Percentiles rank a stretch among this genome's conserved stretches.
phyloP scores from a whole-genome alignment of 2,797 vertebrate genomes.

The Emys orbicularis region DNA sequence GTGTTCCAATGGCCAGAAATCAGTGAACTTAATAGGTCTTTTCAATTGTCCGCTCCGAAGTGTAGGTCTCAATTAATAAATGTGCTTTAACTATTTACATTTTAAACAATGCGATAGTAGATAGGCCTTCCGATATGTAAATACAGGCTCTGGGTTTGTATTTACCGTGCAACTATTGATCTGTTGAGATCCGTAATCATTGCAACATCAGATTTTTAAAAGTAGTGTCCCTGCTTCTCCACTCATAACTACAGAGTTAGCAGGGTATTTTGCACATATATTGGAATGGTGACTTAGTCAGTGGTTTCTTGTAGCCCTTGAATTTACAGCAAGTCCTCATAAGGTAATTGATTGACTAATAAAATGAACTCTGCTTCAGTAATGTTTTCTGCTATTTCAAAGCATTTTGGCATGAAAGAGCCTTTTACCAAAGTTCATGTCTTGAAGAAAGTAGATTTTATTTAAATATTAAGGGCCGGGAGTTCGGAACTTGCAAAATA shows the following conservation, averaged over 20 bases:
- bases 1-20: neutral
- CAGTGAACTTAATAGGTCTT: neutral
- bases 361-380: neutral
- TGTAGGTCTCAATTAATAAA: neutral
- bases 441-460: neutral
- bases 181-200: neutral
- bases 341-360: neutral
- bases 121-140: neutral
- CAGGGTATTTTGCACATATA: neutral
- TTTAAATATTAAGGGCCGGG: neutral
- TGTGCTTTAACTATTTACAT: too few relatives aligned
- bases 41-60: neutral
- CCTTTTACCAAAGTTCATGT: neutral
- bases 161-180: neutral
- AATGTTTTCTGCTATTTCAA: neutral
- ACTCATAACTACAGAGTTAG: neutral
- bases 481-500: too few relatives aligned
- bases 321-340: neutral
- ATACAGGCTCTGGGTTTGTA: neutral
- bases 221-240: neutral
- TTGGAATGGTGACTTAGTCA: neutral
- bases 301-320: neutral
- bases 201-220: neutral
- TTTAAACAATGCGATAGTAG: neutral
- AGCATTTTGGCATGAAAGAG: neutral